Base-by-base conservation (phyloP, 1,140 invertebrate species). In the Drosophila ohnishii region DNA sequence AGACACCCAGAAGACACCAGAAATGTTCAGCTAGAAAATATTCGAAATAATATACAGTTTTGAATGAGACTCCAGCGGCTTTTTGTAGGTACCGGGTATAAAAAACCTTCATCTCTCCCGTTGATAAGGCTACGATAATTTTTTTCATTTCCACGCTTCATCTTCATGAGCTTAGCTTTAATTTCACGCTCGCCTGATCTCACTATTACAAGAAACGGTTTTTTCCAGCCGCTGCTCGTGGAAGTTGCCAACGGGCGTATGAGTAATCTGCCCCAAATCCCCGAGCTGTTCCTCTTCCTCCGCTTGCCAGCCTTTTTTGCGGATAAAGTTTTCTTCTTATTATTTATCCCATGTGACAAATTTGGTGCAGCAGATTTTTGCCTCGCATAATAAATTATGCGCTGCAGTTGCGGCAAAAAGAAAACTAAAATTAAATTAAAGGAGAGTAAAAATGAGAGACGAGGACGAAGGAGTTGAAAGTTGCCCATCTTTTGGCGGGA, bases 341-440 rank as follows among this genome's bases (percentile, higher is more conserved):
- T 87, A 88, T 87, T 87, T 87, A 88, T 87, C 84, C 84, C 84
- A 87, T 87, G 84, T 88, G 84, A 88, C 84, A 88, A 87, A 87
- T 88, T 87, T 87, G 64, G 64, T 71, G 80, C 75, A 88, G 84
- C 76, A 87, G 78, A 86, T 86, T 86, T 80, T 79, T 75, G 75
- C 78, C 48, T 70, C 51, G 63, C 71, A 82, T 77, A 70, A 83
- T 87, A 86, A 87, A 86, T 82, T 86, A 82, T 83, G 79, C 67
- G 45, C 65, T 55, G 47, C 78, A 67, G 14, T 39, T 39, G 22
- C 13, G 19, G 51, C 19, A 66, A 58, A 69, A 64, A 67, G 42
- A 51, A 50, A 64, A 45, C 9, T 45, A 50, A 44, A 58, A 57
- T 48, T 44, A 30, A 66, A 47, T 71, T 71, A 59, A 45, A 16